These are phyloP conservation scores for Maniola jurtina DNA, from an alignment of 1,140 invertebrate species.

Conservation along the genomic window DNA sequence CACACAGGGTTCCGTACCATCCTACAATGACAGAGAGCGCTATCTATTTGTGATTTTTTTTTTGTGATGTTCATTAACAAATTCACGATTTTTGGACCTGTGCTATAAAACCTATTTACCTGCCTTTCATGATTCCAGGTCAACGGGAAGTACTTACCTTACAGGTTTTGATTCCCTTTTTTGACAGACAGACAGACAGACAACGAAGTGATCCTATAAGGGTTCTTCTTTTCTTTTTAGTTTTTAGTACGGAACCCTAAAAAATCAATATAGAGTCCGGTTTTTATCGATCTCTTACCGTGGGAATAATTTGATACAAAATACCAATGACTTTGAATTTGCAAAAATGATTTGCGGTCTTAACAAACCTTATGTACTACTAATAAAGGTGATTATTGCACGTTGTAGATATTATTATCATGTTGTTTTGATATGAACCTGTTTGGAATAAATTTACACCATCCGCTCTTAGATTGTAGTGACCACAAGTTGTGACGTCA, in stretches of 20 bases:
- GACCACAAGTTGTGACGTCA: background rate
- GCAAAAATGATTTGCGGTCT: background rate
- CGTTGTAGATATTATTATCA: background rate
- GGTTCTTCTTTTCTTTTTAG: background rate
- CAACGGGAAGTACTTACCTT: too few species aligned
- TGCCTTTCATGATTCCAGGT: too few species aligned
- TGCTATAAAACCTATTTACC: too few species aligned
- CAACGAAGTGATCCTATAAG: too few species aligned
- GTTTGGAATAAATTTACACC: slow-evolving; percentile 25
- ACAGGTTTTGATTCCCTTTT: too few species aligned
- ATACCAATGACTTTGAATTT: slow-evolving; percentile 12
- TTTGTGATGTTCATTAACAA: too few species aligned
- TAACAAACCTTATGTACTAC: background rate
- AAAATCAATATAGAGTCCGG: background rate
- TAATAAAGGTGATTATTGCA: slow-evolving; percentile 8
- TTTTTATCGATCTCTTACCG: slow-evolving; percentile 13
- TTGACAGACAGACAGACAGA: too few species aligned
- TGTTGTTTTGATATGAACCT: slow-evolving; percentile 15
- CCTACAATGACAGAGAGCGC: too few species aligned
- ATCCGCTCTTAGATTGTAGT: slow-evolving; percentile 15
- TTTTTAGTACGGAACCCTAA: background rate
- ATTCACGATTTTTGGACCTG: too few species aligned
- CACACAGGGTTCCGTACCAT: too few species aligned
- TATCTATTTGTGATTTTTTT: too few species aligned
- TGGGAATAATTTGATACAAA: slow-evolving; percentile 19